Base-by-base conservation (phyloP, 2,113 vertebrate genomes). In the Gobiocypris rarus region DNA sequence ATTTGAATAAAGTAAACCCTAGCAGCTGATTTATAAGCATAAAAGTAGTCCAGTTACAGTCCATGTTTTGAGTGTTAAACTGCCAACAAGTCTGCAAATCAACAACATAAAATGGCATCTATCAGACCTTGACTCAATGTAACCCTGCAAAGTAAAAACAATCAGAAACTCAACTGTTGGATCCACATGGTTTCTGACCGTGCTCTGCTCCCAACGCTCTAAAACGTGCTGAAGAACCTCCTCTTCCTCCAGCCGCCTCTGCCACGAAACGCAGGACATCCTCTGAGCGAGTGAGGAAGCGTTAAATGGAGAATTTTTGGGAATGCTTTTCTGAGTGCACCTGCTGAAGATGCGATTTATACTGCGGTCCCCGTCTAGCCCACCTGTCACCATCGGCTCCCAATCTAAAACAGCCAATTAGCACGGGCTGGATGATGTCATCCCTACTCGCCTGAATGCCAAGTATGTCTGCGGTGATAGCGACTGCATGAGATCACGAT, bases 111-210 rank as follows among this genome's bases (percentile, higher is more conserved):
- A 79, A 80, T 26, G 19, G 26, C 48, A 48, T 17, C 14, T 67
- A 50, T 22, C 38, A 38, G 61, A 81, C 5, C 43, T 81, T 48
- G 43, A 50, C 26, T 58, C 24, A 5, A 70, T 11, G 74, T 43
- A 75, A 59, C 61, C 45, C 43, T 61, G 31, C 14, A 56, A 56
- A 76, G 24, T 73, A 41, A 84, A 48, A 58, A 45, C 63, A 88
- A 19, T 43, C 89, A 84, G 84, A 50, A 87, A 93, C 93, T 92
- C 93, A 95, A 95, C 93, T 94, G 94, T 86, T 87, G 94, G 89
- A 90, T 89, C 88, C 86, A 90, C 90, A 92, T 89, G 73, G 86
- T 85, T 92, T 87, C 91, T 86, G 88, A 93, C 89, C 88, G 89
- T 86, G 86, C 87, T 93, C 89, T 91, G 90, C 88, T 85, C 80